Percentiles rank a stretch among this genome's conserved stretches.
Evolutionary conservation across 2,797 vertebrate species (phyloP).

Genomic region (Cuniculus paca): DNA sequence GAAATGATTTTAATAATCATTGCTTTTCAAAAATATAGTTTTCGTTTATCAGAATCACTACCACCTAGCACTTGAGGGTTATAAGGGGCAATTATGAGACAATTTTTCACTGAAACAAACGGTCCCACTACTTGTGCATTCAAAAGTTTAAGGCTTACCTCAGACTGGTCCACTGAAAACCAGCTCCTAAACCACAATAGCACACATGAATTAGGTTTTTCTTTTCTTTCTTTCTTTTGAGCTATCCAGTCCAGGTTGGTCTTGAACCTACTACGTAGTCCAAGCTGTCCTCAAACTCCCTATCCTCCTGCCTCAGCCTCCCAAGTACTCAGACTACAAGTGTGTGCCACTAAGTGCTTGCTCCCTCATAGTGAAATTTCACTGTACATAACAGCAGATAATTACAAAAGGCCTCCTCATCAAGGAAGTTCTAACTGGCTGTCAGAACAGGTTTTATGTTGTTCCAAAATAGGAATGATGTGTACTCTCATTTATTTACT

Average conservation of each 20-base stretch:
- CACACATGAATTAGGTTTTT: conserved; percentile 60
- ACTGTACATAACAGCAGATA: conserved; percentile 30
- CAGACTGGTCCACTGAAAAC: not conserved
- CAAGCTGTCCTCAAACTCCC: not conserved
- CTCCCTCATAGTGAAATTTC: conserved; percentile 28
- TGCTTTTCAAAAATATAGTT: conserved; percentile 52
- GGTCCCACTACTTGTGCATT: not conserved
- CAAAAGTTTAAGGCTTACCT: conserved; percentile 18
- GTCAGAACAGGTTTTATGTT: conserved; percentile 39
- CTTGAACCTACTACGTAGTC: not conserved
- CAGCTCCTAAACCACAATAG: conserved; percentile 47
- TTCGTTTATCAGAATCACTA: conserved; percentile 55
- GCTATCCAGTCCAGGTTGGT: not conserved
- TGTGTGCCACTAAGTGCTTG: not conserved
- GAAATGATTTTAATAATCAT: conserved; percentile 64
- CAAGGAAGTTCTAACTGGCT: conserved; percentile 12
- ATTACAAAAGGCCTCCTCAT: conserved; percentile 53
- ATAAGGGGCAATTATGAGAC: conserved; percentile 16
- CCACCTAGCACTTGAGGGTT: not conserved
- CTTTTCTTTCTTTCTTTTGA: not conserved
- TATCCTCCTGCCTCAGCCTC: not conserved
- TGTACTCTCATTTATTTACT: conserved; percentile 33
- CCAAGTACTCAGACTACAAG: not conserved
- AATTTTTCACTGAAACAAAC: conserved; percentile 57
- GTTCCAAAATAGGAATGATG: conserved; percentile 49